Conservation (phyloP, 1,140 invertebrate genomes). For the Drosophila pseudoobscura region DNA sequence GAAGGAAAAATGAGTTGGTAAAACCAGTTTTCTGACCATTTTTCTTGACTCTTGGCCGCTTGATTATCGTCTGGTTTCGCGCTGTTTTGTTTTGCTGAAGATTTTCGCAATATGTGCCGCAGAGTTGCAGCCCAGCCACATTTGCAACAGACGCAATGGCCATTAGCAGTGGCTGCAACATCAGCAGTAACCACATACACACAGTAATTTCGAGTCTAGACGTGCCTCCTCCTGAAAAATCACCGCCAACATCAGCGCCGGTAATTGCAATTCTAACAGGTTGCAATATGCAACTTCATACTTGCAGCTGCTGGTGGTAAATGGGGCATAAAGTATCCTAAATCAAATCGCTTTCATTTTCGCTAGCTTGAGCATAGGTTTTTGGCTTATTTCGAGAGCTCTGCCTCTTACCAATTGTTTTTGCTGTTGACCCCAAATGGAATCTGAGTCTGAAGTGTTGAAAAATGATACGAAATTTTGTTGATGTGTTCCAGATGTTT, state of each 20-base stretch:
- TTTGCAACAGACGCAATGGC: slow-evolving; percentile 69
- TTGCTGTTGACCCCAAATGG: slow-evolving; percentile 56
- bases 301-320: slow-evolving; percentile 7
- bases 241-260: slow-evolving; percentile 19
- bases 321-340: slow-evolving; percentile 8
- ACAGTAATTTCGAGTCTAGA: slow-evolving; percentile 47
- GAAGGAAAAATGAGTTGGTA: slow-evolving; percentile 23
- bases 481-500: not conserved
- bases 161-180: slow-evolving; percentile 54
- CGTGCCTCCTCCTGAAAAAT: slow-evolving; percentile 29
- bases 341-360: slow-evolving; percentile 7
- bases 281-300: slow-evolving; percentile 43
- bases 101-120: slow-evolving; percentile 76
- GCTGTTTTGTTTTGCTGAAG: slow-evolving; percentile 67
- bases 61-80: slow-evolving; percentile 40
- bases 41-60: slow-evolving; percentile 38
- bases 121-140: slow-evolving; percentile 56
- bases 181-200: slow-evolving; percentile 40
- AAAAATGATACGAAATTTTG: slow-evolving; percentile 34
- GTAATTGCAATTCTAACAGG: slow-evolving; percentile 55
- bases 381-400: slow-evolving; percentile 19
- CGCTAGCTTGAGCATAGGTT: not conserved
- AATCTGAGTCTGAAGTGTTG: slow-evolving; percentile 35
- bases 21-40: slow-evolving; percentile 60
- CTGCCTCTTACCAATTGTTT: slow-evolving; percentile 26